phyloP scores from a whole-genome alignment of 2,888 invertebrate species.

The Eristalinus sepulchralis region DNA sequence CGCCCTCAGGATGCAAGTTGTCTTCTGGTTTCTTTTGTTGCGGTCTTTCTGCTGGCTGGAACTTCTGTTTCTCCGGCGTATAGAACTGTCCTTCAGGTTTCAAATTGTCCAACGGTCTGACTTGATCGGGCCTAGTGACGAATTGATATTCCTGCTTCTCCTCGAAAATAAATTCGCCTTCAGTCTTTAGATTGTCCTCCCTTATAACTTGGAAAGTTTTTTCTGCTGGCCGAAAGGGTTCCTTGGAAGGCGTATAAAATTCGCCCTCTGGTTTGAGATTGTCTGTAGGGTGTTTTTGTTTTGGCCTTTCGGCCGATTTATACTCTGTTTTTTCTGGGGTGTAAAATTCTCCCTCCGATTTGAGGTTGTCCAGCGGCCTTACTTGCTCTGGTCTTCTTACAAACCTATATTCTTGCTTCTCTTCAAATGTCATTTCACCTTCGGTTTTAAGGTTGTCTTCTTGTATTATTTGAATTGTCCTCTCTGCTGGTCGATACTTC shows the following conservation, averaged over 20 bases:
- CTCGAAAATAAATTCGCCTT: conserved; percentile 83
- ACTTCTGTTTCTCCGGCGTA: conserved; percentile 80
- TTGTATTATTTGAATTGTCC: conserved; percentile 74
- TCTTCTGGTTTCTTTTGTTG: conserved; percentile 81
- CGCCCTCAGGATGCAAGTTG: conserved; percentile 83
- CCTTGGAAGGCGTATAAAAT: conserved; percentile 80
- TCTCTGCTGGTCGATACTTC: conserved; percentile 80
- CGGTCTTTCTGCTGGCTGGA: conserved; percentile 81
- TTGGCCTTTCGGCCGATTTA: conserved; percentile 79
- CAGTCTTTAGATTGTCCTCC: conserved; percentile 83
- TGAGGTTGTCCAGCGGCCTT: conserved; percentile 83
- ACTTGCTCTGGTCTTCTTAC: conserved; percentile 77
- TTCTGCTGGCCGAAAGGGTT: conserved; percentile 79
- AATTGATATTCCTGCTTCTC: conserved; percentile 80
- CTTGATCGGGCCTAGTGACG: conserved; percentile 82
- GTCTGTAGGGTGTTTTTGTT: conserved; percentile 81
- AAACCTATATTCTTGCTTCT: conserved; percentile 77
- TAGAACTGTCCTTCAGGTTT: conserved; percentile 83
- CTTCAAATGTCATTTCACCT: conserved; percentile 68
- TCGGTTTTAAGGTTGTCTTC: conserved; percentile 81
- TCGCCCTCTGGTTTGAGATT: conserved; percentile 83
- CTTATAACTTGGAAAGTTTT: conserved; percentile 78
- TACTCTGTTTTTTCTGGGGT: conserved; percentile 83
- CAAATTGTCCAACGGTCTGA: conserved; percentile 83
- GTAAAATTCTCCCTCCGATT: conserved; percentile 83